A percentile compares a stretch with the other conserved stretches of the same genome.
Conservation (phyloP, 64 coral and sea anemone species). For the Hydrozoanthus tunicans region DNA sequence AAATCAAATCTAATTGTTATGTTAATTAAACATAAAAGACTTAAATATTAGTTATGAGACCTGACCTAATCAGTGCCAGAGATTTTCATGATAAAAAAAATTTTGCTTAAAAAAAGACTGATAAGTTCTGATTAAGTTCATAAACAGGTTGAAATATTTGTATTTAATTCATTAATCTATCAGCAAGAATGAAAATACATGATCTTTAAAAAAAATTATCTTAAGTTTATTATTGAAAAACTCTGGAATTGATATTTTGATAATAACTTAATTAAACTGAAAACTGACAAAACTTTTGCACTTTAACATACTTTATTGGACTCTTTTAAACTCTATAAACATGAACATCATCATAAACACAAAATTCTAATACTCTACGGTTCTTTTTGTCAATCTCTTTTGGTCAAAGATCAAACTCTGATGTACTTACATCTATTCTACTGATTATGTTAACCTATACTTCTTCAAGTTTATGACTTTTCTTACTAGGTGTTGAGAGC, state of each 20-base stretch:
- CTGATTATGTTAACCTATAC: neutral
- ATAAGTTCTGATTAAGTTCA: too few relatives aligned
- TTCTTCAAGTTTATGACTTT: neutral
- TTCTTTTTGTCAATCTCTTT: neutral
- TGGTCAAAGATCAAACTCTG: neutral
- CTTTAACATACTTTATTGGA: neutral
- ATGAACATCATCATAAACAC: neutral
- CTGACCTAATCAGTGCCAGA: conserved; percentile 29
- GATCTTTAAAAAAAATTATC: neutral
- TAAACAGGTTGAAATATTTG: neutral
- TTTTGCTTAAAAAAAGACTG: neutral
- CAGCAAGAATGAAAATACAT: neutral
- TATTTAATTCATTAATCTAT: neutral
- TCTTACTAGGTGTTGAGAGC: neutral
- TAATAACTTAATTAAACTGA: neutral
- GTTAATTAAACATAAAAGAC: neutral
- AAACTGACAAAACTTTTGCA: neutral
- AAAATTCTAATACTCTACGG: neutral
- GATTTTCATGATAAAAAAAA: conserved; percentile 11
- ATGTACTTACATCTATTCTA: neutral
- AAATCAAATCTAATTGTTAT: neutral
- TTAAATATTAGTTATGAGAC: neutral
- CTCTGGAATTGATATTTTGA: neutral
- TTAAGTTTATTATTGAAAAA: neutral
- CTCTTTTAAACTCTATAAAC: neutral